Percentiles rank a stretch among this genome's conserved stretches.
Conservation (phyloP, 2,797 vertebrate species). For the Sebastes reedi region DNA sequence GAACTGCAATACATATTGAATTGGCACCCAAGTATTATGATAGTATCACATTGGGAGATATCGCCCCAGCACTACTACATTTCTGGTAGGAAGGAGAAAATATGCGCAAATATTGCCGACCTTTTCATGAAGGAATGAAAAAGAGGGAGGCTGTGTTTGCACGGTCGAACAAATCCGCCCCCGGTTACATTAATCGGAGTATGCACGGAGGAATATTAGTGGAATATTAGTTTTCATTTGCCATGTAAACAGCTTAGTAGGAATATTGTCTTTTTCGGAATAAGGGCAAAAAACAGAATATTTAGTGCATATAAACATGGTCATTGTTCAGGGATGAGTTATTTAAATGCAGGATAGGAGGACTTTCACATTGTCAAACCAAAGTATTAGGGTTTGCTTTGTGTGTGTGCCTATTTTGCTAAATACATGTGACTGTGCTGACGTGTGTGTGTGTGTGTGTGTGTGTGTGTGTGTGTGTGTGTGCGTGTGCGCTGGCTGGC, state of each 20-base stretch:
- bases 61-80: too few species aligned
- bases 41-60: too few species aligned
- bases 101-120: too few species aligned
- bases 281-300: rapidly evolving
- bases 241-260: not conserved
- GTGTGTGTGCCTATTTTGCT: not conserved
- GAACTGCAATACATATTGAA: too few species aligned
- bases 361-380: not conserved
- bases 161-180: too few species aligned
- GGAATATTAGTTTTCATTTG: not conserved
- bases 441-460: not conserved
- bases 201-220: too few species aligned
- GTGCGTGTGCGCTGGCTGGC: slow-evolving; percentile 25
- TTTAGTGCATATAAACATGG: rapidly evolving
- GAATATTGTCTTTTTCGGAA: not conserved
- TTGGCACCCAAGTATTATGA: too few species aligned
- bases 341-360: not conserved
- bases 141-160: too few species aligned
- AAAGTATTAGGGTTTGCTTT: not conserved
- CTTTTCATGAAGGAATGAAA: too few species aligned
- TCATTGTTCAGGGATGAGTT: not conserved
- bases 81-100: too few species aligned
- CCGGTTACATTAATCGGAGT: too few species aligned
- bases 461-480: not conserved
- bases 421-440: not conserved